Percentiles rank a stretch among this genome's conserved stretches.
Evolutionary conservation across 1,140 invertebrate species (phyloP).

Genomic region (Tribolium castaneum): DNA sequence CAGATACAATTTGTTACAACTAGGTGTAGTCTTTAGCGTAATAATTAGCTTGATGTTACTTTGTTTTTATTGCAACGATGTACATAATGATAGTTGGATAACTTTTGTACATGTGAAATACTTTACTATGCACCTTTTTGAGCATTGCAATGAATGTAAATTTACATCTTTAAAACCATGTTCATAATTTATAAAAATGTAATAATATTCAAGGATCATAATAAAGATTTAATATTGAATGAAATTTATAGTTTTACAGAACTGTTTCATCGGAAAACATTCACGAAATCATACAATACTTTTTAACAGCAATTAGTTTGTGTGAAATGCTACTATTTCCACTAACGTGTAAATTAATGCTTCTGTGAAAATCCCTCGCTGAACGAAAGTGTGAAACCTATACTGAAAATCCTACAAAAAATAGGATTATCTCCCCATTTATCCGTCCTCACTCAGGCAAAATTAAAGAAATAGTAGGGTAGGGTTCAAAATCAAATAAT

Average conservation of each 20-base stretch:
- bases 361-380: constrained; percentile 38
- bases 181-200: constrained; percentile 23
- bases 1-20: not conserved
- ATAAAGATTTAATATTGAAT: constrained; percentile 35
- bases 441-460: constrained; percentile 9
- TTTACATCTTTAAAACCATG: constrained; percentile 6
- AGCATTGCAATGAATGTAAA: constrained; percentile 17
- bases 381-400: constrained; percentile 35
- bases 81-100: constrained; percentile 9
- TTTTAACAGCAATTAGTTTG: constrained; percentile 10
- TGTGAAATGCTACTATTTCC: constrained; percentile 12
- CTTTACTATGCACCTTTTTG: constrained; percentile 20
- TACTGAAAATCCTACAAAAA: constrained; percentile 51
- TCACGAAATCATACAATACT: constrained; percentile 15
- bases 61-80: not conserved
- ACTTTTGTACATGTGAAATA: constrained; percentile 26
- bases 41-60: not conserved
- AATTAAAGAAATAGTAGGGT: not conserved
- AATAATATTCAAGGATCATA: constrained; percentile 18
- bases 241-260: constrained; percentile 23
- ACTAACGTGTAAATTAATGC: constrained; percentile 33
- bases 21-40: not conserved
- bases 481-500: constrained; percentile 16
- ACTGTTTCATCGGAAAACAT: constrained; percentile 13
- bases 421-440: constrained; percentile 41